Conservation (phyloP, 2,888 invertebrate species). For the Melinaea menophilus region DNA sequence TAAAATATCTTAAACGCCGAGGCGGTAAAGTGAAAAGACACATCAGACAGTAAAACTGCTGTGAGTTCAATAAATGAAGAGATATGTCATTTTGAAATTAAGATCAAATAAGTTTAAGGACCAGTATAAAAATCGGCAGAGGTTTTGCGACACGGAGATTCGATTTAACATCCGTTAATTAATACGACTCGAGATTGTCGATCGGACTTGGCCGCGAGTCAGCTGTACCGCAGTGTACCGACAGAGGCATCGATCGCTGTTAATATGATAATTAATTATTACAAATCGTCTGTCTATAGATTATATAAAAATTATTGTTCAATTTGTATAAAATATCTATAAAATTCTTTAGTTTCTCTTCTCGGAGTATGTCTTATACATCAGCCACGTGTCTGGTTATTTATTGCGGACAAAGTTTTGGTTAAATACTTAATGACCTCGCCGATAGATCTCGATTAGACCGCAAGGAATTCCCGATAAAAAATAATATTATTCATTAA, state of each 20-base stretch:
- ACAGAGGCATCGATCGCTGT: conserved; percentile 70
- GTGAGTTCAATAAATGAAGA: too few relatives aligned
- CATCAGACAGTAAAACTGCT: too few relatives aligned
- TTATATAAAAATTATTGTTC: conserved; percentile 57
- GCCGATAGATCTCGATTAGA: conserved; percentile 43
- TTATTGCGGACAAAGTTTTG: conserved; percentile 60
- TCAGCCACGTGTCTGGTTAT: conserved; percentile 54
- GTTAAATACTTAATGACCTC: conserved; percentile 58
- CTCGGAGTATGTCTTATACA: conserved; percentile 16
- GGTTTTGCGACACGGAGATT: conserved; percentile 75
- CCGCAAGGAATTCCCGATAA: conserved; percentile 27
- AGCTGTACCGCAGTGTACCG: conserved; percentile 65
- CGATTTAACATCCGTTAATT: conserved; percentile 77
- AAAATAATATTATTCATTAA: conserved; percentile 37
- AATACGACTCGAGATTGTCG: conserved; percentile 73
- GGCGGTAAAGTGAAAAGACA: conserved; percentile 61
- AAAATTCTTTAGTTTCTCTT: conserved; percentile 6
- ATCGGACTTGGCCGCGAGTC: conserved; percentile 69
- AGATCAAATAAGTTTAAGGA: conserved; percentile 24
- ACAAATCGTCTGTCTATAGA: conserved; percentile 61
- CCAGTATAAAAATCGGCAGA: conserved; percentile 62
- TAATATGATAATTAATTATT: conserved; percentile 76
- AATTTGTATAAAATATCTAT: conserved; percentile 41
- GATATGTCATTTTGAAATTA: too few relatives aligned
- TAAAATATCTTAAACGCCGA: conserved; percentile 76